Evolutionary conservation across 2,797 vertebrate genomes (phyloP).

Genomic region (Eutrigla gurnardus): DNA sequence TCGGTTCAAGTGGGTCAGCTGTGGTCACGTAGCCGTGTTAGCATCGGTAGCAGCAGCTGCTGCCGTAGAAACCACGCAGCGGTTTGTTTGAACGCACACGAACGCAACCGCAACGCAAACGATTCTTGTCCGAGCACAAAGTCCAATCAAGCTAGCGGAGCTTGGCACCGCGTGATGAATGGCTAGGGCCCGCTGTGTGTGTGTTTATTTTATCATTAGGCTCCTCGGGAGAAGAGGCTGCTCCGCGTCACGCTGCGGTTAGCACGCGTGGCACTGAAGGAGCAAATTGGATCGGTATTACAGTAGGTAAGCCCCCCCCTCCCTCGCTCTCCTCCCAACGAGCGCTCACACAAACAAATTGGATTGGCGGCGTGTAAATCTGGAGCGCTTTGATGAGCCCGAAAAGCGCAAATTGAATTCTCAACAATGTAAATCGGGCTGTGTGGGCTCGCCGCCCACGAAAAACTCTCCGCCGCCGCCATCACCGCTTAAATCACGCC

Average conservation of each 20-base stretch:
- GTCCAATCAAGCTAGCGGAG: slow-evolving; percentile 58
- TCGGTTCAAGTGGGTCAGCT: background rate
- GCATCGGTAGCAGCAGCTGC: too few species aligned
- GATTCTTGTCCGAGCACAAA: slow-evolving; percentile 46
- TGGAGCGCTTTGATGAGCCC: slow-evolving; percentile 87
- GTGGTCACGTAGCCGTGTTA: background rate
- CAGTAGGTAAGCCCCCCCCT: slow-evolving; percentile 73
- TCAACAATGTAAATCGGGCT: slow-evolving; percentile 87
- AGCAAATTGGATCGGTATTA: slow-evolving; percentile 92
- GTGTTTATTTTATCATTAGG: slow-evolving; percentile 79
- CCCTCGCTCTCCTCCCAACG: slow-evolving; percentile 60
- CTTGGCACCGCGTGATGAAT: slow-evolving; percentile 61
- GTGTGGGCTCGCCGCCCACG: too few species aligned
- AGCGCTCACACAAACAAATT: slow-evolving; percentile 90
- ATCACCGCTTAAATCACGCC: slow-evolving; percentile 83
- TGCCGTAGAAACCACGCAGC: background rate
- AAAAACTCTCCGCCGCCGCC: slow-evolving; percentile 71
- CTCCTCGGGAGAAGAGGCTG: slow-evolving; percentile 30
- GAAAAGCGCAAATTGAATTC: slow-evolving; percentile 89
- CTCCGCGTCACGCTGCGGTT: slow-evolving; percentile 71
- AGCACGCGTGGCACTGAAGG: slow-evolving; percentile 83
- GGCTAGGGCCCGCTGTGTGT: slow-evolving; percentile 36
- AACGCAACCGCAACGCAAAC: slow-evolving; percentile 22
- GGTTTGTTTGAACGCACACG: slow-evolving; percentile 15
- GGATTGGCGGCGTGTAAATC: slow-evolving; percentile 90